Conservation (phyloP, 2,888 invertebrate species). For the Junonia oenone region DNA sequence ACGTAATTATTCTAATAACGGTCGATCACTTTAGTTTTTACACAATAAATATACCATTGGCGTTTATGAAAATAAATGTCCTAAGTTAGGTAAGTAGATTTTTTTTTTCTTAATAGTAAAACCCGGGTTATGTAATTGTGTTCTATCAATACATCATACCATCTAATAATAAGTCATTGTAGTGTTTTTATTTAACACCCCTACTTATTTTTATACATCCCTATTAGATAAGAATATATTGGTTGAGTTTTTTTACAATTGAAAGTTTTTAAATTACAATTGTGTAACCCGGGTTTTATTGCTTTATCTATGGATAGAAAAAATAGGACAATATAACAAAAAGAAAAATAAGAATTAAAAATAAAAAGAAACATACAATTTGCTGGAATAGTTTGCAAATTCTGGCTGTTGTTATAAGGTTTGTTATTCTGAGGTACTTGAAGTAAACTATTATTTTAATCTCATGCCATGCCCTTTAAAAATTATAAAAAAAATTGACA, state of each 20-base stretch:
- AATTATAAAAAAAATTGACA: background rate
- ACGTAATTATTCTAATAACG: conserved; percentile 68
- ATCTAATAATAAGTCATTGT: background rate
- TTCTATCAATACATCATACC: background rate
- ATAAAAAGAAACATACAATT: too few relatives aligned
- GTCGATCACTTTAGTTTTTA: conserved; percentile 67
- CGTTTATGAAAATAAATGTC: conserved; percentile 63
- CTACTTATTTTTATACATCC: background rate
- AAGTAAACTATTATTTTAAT: background rate
- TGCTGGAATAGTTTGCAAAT: background rate
- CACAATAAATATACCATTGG: conserved; percentile 49
- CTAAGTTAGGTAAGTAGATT: conserved; percentile 13
- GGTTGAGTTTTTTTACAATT: background rate
- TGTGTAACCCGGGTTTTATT: background rate
- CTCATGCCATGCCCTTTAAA: background rate
- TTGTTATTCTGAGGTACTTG: background rate
- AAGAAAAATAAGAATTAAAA: too few relatives aligned
- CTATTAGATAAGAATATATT: background rate
- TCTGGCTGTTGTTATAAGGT: background rate
- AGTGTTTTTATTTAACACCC: background rate
- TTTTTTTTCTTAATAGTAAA: background rate
- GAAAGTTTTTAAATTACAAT: background rate
- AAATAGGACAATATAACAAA: background rate
- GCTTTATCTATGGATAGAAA: background rate
- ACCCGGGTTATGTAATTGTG: background rate